Evolutionary conservation across 2,113 vertebrate species (phyloP).

Genomic region (Stigmatopora argus): DNA sequence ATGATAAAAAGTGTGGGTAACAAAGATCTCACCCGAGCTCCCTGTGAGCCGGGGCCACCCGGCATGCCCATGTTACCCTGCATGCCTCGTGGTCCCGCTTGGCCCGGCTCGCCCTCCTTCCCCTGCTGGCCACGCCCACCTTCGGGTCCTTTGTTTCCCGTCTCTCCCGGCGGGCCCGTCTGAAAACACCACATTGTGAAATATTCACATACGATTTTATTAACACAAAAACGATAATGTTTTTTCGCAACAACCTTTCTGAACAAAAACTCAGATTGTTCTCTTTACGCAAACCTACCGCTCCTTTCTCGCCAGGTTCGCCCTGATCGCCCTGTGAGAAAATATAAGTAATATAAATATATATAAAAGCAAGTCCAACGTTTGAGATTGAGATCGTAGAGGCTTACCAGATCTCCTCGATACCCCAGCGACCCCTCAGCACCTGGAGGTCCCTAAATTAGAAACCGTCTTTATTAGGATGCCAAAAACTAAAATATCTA

Average conservation of each 20-base stretch:
- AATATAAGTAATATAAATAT: background rate
- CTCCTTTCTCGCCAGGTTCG: slow-evolving; percentile 71
- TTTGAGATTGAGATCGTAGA: background rate
- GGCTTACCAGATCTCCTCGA: slow-evolving; percentile 82
- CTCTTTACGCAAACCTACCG: slow-evolving; percentile 50
- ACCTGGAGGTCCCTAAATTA: slow-evolving; percentile 78
- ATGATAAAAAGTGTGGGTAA: too few relatives aligned
- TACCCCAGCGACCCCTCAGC: slow-evolving; percentile 83
- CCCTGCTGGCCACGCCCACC: slow-evolving; percentile 81
- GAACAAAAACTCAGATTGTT: background rate
- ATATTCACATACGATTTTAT: background rate
- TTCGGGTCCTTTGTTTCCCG: slow-evolving; percentile 84
- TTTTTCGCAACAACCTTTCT: background rate
- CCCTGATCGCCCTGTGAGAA: slow-evolving; percentile 65
- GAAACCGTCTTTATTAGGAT: slow-evolving; percentile 6
- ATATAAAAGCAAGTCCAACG: background rate
- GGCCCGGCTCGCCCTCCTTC: slow-evolving; percentile 80
- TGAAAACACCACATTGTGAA: slow-evolving; percentile 35
- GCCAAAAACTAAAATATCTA: background rate
- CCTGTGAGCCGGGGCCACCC: slow-evolving; percentile 81
- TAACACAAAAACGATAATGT: background rate
- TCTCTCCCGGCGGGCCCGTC: slow-evolving; percentile 84
- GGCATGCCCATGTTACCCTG: slow-evolving; percentile 85
- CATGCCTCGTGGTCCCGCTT: slow-evolving; percentile 81
- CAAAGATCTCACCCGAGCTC: slow-evolving; percentile 74